phyloP scores from a whole-genome alignment of 2,113 vertebrate species.

The Mus musculus region GRCm39 chr1:71775001-71775500 shows the following conservation, averaged over 20 bases:
- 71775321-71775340: not conserved
- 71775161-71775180: not conserved
- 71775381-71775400: not conserved
- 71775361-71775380: no score
- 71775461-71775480: no score
- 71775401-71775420: no score
- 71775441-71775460: not conserved
- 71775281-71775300: conserved; percentile 6
- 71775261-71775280: not conserved
- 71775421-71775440: not conserved
- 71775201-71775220: not conserved
- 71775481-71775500: not conserved
- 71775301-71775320: conserved; percentile 30
- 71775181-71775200: not conserved
- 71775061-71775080: not conserved
- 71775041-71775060: not conserved
- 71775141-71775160: not conserved
- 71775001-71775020: not conserved
- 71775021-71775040: not conserved
- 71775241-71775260: not conserved
- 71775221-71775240: not conserved
- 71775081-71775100: conserved; percentile 1
- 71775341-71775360: not conserved
- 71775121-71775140: not conserved
- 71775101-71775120: not conserved